These are phyloP conservation scores for Tillus elongatus DNA, from an alignment of 2,888 invertebrate genomes.

Conservation along the genomic window DNA sequence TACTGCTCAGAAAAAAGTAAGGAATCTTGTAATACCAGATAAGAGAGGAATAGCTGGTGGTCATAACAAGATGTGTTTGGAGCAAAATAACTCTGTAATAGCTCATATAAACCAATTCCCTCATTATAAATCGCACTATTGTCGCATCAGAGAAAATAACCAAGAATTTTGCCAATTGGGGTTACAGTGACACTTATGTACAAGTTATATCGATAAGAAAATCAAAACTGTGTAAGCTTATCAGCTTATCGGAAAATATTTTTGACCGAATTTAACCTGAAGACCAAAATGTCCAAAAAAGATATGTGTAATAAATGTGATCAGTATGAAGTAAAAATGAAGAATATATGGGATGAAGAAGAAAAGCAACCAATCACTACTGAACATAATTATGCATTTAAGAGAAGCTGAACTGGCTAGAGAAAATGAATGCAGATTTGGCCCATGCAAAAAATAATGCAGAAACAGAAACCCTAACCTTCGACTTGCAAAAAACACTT, in stretches of 20 bases:
- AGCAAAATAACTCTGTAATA: constrained; percentile 9
- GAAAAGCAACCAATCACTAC: neutral
- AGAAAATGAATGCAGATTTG: constrained; percentile 9
- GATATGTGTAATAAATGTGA: constrained; percentile 12
- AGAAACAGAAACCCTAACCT: constrained; percentile 14
- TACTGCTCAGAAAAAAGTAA: constrained; percentile 15
- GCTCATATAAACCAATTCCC: constrained; percentile 10
- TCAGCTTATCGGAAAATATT: constrained; percentile 7
- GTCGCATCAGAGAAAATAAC: constrained; percentile 6
- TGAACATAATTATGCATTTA: constrained; percentile 9
- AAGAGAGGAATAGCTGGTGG: constrained; percentile 13
- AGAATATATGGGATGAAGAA: neutral
- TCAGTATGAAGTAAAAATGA: constrained; percentile 5
- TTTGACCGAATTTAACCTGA: constrained; percentile 10
- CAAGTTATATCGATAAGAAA: constrained; percentile 13
- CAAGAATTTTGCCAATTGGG: constrained; percentile 8
- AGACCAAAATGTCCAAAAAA: constrained; percentile 9
- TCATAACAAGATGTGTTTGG: constrained; percentile 12
- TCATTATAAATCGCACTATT: constrained; percentile 9
- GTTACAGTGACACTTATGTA: constrained; percentile 16
- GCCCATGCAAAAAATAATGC: neutral
- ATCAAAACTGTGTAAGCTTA: constrained; percentile 6
- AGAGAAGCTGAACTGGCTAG: constrained; percentile 8
- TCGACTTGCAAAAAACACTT: constrained; percentile 23
- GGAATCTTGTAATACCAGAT: constrained; percentile 10